Base-by-base conservation (phyloP, 2,888 invertebrate species). In the Adelphocoris suturalis region DNA sequence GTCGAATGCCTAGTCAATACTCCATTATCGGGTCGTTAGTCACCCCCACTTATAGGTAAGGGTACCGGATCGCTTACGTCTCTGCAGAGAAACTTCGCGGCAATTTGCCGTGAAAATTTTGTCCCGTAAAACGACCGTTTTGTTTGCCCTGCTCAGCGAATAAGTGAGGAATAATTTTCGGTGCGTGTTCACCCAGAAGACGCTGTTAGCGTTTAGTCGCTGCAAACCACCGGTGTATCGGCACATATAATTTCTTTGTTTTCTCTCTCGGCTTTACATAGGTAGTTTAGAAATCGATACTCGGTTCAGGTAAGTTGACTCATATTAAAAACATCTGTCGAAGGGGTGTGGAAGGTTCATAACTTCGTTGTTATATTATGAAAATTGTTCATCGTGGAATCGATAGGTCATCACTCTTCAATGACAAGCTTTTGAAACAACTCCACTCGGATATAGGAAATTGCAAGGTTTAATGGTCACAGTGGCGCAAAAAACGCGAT, bases 21-120 rank as follows among this genome's bases (percentile, higher is more conserved):
- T 19, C 68, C 68, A 68, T 68, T 68, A 68, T 23, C 61, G n/a
- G n/a, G 61, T 61, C 61, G 61, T 61, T 61, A 61, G 27, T 68
- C 68, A 68, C 68, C 5, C 23, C 68, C 68, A 68, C 68, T 68
- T 68, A 68, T 68, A 23, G 12, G 68, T 9, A 23, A 68, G n/a
- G 61, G 11, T 23, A 27, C 68, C 68, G 19, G 68, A 68, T 68
- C 68, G 13, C 27, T 68, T 68, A 12, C 68, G 23, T 68, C 68
- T 52, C 52, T 2, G 68, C 23, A 68, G 57, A 13, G 57, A 57
- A 57, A 68, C 23, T 23, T 68, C 68, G 68, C 68, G 19, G 68
- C 68, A 68, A 68, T 68, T 68, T 68, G 9, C 68, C n/a, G 27
- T 13, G n/a, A 16, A 57, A n/a, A 11, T 11, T 68, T 27, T 11